A percentile compares a stretch with the other conserved stretches of the same genome.
Evolutionary conservation across 2,797 vertebrate species (phyloP).

Genomic region (Myotis myotis): DNA sequence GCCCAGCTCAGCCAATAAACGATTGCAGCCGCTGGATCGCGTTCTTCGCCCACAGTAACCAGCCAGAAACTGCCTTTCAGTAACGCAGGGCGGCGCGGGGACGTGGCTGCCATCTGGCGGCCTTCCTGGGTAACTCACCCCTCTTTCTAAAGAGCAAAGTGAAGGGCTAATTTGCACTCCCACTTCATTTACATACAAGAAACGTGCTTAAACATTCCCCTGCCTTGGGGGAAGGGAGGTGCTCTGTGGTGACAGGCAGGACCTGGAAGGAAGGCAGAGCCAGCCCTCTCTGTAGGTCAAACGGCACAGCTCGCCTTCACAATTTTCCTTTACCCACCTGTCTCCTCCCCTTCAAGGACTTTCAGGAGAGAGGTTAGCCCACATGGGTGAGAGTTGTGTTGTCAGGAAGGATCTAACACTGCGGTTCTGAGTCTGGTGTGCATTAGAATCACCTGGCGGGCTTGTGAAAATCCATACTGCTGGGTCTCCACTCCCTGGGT

Average conservation of each 20-base stretch:
- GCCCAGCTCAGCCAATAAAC: neutral
- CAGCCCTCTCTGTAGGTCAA: neutral
- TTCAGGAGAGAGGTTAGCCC: neutral
- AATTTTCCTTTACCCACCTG: neutral
- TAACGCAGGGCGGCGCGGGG: neutral
- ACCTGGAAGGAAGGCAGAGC: neutral
- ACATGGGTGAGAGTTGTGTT: neutral
- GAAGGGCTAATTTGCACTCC: conserved; percentile 19
- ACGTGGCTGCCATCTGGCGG: conserved; percentile 64
- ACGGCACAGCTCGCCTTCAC: neutral
- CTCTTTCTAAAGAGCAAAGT: neutral
- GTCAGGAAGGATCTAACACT: neutral
- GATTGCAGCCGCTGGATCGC: neutral
- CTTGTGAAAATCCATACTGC: neutral
- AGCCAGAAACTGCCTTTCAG: neutral
- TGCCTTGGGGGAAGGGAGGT: neutral
- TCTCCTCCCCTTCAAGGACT: neutral
- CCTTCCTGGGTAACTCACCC: neutral
- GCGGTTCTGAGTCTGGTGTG: neutral
- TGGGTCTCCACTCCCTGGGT: neutral
- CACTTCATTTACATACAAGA: neutral
- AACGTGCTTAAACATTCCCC: neutral
- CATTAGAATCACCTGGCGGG: neutral
- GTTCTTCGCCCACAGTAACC: neutral
- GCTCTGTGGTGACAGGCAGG: neutral